Evolutionary conservation across 2,797 vertebrate species (phyloP), one percentile per base, ranked within the genome.

Genomic region (Austrolebias charrua): DNA sequence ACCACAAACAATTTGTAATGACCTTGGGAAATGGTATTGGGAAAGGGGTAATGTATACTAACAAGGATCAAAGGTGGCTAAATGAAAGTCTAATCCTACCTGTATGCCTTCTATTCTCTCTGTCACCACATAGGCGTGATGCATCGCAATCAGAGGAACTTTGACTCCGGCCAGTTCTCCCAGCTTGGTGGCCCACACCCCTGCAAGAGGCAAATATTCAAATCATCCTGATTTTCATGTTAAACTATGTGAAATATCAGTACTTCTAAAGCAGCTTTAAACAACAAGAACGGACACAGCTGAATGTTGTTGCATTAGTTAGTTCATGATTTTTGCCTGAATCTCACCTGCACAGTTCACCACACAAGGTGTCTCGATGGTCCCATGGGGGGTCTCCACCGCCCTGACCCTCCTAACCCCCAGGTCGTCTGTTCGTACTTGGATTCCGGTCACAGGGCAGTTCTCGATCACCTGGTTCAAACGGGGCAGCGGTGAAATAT

Each of bases 61-160:
- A 33, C 31, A 33, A 33, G 31, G 31, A 33, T 6, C 31, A 14
- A 14, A 38, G 35, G 35, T 11, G 8, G 10, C 35, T 10, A 38
- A 38, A 3, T 38, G 15, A 14, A 43, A 15, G 42, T 15, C 14
- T 3, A 7, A n/a, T 18, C 69, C 43, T 73, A 98, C 97, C 95
- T 98, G 98, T 69, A 99, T 98, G 55, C 98, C 97, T 68, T 98
- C 94, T 0, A 99, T 98, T 83, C 94, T 93, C 86, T 99, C 96
- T 0, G 98, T 99, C 78, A 99, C 96, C 1, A 99, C 94, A 0
- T 99, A 99, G 28, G 98, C 96, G 0, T 99, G 98, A 80, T 95
- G 96, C 96, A 99, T 98, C 0, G 92, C 96, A 29, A 98, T 75
- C 45, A 99, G 93, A 0, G 97, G 97, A 43, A 99, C 95, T 1